Evolutionary conservation across 2,797 vertebrate species (phyloP).

Genomic region (Euthynnus affinis): DNA sequence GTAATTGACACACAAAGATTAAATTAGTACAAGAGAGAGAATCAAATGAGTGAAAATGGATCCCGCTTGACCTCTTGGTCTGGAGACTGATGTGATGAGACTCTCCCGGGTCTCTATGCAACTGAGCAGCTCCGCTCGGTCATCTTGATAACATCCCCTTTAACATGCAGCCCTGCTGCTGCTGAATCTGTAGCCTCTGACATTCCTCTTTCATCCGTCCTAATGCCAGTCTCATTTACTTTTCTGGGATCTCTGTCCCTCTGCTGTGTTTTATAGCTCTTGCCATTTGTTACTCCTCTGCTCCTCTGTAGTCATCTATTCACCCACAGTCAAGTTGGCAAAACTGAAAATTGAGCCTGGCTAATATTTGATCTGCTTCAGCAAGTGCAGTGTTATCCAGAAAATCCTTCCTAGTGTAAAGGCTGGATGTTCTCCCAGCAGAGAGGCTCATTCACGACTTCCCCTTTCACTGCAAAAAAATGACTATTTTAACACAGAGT

Average conservation of each 20-base stretch:
- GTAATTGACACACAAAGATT: slow-evolving; percentile 66
- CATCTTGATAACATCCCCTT: slow-evolving; percentile 20
- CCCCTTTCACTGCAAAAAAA: not conserved
- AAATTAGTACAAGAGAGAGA: slow-evolving; percentile 58
- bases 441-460: slow-evolving; percentile 11
- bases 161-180: slow-evolving; percentile 12
- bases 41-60: slow-evolving; percentile 62
- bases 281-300: slow-evolving; percentile 6
- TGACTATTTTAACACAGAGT: not conserved
- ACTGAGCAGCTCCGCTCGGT: slow-evolving; percentile 7
- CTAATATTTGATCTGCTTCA: slow-evolving; percentile 24
- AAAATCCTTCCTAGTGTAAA: not conserved
- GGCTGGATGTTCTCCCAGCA: not conserved
- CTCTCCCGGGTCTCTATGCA: slow-evolving; percentile 6
- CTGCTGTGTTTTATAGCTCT: slow-evolving; percentile 12
- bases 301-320: slow-evolving; percentile 12
- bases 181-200: not conserved
- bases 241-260: slow-evolving; percentile 1
- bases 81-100: slow-evolving; percentile 52
- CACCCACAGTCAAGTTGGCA: slow-evolving; percentile 17
- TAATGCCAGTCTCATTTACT: slow-evolving; percentile 23
- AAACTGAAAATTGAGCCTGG: slow-evolving; percentile 12
- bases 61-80: slow-evolving; percentile 59
- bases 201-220: slow-evolving; percentile 15
- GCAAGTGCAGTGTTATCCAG: slow-evolving; percentile 19